phyloP scores from a whole-genome alignment of 2,888 invertebrate species.

The Lithophane leautieri region DNA sequence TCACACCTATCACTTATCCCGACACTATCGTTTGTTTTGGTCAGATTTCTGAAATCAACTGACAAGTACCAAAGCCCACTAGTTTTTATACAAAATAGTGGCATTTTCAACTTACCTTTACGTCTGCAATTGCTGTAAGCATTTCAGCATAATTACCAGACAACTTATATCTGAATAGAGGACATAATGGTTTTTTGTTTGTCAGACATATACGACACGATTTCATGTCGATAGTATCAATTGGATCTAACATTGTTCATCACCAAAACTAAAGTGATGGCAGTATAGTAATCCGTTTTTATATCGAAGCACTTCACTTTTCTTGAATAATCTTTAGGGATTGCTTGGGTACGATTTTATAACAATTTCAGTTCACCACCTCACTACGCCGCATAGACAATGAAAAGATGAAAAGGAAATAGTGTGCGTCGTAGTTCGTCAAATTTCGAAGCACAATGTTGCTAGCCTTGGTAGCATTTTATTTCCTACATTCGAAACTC shows the following conservation, averaged over 20 bases:
- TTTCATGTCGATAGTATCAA: constrained; percentile 78
- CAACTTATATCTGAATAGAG: constrained; percentile 86
- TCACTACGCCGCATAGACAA: constrained; percentile 68
- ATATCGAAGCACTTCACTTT: constrained; percentile 72
- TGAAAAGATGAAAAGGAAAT: constrained; percentile 50
- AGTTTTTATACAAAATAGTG: constrained; percentile 47
- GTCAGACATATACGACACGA: constrained; percentile 87
- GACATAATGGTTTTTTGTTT: constrained; percentile 84
- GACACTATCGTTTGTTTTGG: constrained; percentile 55
- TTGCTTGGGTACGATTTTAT: constrained; percentile 62
- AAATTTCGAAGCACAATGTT: constrained; percentile 42
- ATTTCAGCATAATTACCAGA: constrained; percentile 89
- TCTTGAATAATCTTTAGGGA: constrained; percentile 62
- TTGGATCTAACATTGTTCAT: constrained; percentile 78
- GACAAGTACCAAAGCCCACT: constrained; percentile 29
- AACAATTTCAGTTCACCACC: constrained; percentile 57
- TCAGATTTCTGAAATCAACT: constrained; percentile 31
- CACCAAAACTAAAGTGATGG: constrained; percentile 73
- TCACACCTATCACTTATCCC: constrained; percentile 30
- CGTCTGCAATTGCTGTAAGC: constrained; percentile 88
- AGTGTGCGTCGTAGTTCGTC: constrained; percentile 49
- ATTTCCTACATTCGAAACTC: not conserved
- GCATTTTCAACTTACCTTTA: constrained; percentile 78
- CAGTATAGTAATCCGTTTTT: constrained; percentile 71
- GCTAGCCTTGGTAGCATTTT: constrained; percentile 15